A percentile compares a stretch with the other conserved stretches of the same genome.
Conservation (phyloP, 1,140 invertebrate species). For the Ips nitidus region DNA sequence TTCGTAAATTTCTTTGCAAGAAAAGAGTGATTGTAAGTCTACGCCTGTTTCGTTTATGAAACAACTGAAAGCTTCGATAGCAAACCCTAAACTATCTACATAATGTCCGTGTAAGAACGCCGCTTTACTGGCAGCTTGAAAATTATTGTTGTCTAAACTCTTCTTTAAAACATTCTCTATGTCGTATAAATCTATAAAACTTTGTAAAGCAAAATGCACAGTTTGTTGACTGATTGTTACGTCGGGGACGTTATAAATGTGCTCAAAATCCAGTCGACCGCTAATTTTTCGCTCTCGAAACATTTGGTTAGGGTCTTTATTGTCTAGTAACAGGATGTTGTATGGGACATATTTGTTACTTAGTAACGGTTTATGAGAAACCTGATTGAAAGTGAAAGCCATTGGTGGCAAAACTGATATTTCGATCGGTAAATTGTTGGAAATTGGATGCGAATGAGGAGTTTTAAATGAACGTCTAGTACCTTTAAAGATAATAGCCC, state of each 20-base stretch:
- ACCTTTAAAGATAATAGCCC: conserved; percentile 56
- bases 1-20: conserved; percentile 37
- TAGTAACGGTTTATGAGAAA: conserved; percentile 41
- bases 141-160: conserved; percentile 52
- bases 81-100: conserved; percentile 53
- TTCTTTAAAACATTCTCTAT: conserved; percentile 47
- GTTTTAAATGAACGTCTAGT: conserved; percentile 56
- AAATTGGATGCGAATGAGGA: conserved; percentile 46
- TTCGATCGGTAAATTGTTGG: conserved; percentile 48
- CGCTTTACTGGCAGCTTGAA: conserved; percentile 53
- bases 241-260: conserved; percentile 41
- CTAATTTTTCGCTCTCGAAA: conserved; percentile 7
- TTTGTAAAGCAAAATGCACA: conserved; percentile 51
- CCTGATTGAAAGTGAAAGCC: conserved; percentile 48
- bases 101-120: conserved; percentile 52
- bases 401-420: conserved; percentile 49
- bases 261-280: conserved; percentile 28
- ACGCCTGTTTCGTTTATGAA: conserved; percentile 41
- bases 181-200: conserved; percentile 51
- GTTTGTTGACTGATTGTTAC: conserved; percentile 47
- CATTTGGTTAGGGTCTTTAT: conserved; percentile 20
- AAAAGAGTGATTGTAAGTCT: conserved; percentile 38
- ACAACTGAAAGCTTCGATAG: conserved; percentile 50
- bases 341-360: conserved; percentile 39
- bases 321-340: conserved; percentile 39